Percentiles rank a stretch among this genome's conserved stretches.
These are phyloP conservation scores for Sinosuthora webbiana DNA, from an alignment of 2,113 vertebrate species.

Conservation along the genomic window DNA sequence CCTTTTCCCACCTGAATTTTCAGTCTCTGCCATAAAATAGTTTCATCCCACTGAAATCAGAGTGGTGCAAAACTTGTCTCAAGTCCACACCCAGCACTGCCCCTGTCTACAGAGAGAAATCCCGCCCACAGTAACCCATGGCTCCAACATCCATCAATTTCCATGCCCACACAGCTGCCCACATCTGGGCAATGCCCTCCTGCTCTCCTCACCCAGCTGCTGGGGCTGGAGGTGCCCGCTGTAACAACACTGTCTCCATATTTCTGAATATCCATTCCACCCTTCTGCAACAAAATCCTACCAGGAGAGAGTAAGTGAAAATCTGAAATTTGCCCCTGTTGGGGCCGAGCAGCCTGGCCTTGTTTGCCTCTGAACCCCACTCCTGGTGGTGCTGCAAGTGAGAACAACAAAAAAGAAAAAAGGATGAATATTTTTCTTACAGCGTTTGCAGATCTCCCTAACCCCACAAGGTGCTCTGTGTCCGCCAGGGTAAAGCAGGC, in stretches of 20 bases:
- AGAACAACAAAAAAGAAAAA: neutral
- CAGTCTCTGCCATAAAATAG: neutral
- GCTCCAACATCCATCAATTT: fast-evolving
- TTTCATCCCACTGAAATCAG: neutral
- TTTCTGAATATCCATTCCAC: neutral
- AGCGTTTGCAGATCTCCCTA: neutral
- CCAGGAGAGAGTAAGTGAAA: neutral
- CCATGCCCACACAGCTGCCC: neutral
- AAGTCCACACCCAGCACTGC: neutral
- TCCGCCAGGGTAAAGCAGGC: neutral
- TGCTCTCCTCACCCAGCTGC: neutral
- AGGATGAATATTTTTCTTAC: neutral
- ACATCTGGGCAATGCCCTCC: neutral
- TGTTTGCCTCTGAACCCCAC: neutral
- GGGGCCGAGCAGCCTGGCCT: neutral
- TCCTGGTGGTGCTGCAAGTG: neutral
- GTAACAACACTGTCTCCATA: fast-evolving
- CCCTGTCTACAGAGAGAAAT: neutral
- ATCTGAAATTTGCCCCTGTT: neutral
- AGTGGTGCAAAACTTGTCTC: neutral
- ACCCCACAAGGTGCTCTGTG: neutral
- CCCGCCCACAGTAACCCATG: neutral
- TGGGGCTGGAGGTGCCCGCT: neutral
- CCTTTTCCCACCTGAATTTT: neutral
- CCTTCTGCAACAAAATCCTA: fast-evolving